Percentiles rank a stretch among this genome's conserved stretches.
These are phyloP conservation scores for Hydractinia echinata DNA, from an alignment of 30 jellyfish, hydroid and myxozoan species.

Conservation along the genomic window DNA sequence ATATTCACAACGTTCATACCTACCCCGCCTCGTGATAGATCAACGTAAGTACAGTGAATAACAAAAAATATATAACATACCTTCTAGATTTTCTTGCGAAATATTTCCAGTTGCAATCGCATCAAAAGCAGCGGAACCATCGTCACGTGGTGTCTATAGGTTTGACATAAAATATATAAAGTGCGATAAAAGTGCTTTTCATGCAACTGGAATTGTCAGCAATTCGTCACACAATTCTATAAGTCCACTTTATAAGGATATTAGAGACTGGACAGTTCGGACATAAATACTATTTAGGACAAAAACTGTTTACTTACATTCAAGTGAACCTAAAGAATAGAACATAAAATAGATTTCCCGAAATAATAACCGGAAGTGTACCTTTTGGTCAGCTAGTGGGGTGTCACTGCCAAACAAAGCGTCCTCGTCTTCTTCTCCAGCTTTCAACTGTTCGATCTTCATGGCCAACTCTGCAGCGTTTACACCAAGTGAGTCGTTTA, in stretches of 20 bases:
- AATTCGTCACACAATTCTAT: too few relatives aligned
- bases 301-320: too few relatives aligned
- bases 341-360: too few relatives aligned
- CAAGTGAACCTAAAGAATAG: too few relatives aligned
- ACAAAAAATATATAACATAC: not conserved
- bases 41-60: not conserved
- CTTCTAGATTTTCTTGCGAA: conserved; percentile 17
- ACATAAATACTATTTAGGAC: too few relatives aligned
- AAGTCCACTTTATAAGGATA: too few relatives aligned
- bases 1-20: not conserved
- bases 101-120: conserved; percentile 31
- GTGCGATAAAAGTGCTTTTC: too few relatives aligned
- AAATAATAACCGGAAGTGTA: not conserved
- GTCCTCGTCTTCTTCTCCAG: not conserved
- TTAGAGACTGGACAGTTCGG: too few relatives aligned
- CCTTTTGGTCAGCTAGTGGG: conserved; percentile 26
- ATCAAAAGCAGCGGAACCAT: conserved; percentile 61
- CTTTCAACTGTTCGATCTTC: conserved; percentile 25
- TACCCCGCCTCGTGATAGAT: not conserved
- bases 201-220: too few relatives aligned
- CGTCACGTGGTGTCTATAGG: conserved; percentile 38
- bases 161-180: too few relatives aligned
- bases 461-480: conserved; percentile 27
- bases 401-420: conserved; percentile 21
- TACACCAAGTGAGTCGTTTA: conserved; percentile 25